phyloP scores from a whole-genome alignment of 2,888 invertebrate species.

The Oscheius onirici region DNA sequence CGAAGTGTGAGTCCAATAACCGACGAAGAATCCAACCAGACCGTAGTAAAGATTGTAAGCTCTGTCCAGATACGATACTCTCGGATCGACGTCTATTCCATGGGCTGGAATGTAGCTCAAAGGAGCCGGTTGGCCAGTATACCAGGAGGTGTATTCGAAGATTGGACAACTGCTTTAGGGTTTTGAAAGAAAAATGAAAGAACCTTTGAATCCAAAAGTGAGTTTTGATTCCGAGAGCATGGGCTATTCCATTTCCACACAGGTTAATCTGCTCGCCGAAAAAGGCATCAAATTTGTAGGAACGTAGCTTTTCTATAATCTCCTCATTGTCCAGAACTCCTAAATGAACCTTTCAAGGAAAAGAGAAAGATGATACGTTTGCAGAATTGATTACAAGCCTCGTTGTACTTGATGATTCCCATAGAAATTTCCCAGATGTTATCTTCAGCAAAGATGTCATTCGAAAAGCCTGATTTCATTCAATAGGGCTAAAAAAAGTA shows the following conservation, averaged over 20 bases:
- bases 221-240: constrained; percentile 46
- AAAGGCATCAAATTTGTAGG: constrained; percentile 55
- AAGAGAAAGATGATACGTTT: neutral
- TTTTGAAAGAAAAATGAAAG: neutral
- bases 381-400: neutral
- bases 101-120: constrained; percentile 20
- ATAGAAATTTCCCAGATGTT: neutral
- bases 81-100: constrained; percentile 16
- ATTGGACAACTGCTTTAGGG: constrained; percentile 35
- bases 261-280: constrained; percentile 54
- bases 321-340: constrained; percentile 41
- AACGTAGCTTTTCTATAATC: constrained; percentile 42
- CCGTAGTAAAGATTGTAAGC: constrained; percentile 1
- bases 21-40: neutral
- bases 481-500: no score
- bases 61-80: neutral
- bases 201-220: constrained; percentile 58
- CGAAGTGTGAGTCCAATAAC: neutral
- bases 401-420: neutral
- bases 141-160: constrained; percentile 24
- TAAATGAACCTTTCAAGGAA: constrained; percentile 7
- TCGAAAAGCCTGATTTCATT: neutral
- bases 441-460: neutral
- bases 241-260: constrained; percentile 52
- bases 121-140: constrained; percentile 34